Base-by-base conservation (phyloP, 1,140 invertebrate species). In the Helicorthomorpha holstii region DNA sequence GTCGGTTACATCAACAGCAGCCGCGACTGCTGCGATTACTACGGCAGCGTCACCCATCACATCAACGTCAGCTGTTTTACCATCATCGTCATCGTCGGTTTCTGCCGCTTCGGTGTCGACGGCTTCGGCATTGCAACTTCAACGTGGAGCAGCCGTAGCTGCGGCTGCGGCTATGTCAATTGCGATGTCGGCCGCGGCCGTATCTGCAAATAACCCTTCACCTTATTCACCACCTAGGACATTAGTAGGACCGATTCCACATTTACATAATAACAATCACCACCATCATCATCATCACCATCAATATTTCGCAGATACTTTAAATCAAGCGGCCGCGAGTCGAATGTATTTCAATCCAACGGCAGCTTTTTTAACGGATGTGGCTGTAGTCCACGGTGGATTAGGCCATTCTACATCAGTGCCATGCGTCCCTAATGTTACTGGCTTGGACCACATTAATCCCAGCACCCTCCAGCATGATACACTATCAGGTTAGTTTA, bases 301-400 rank as follows among this genome's bases (percentile, higher is more conserved):
- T 83, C 84, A 10, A 83, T 85, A n/a, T 63, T 69, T 52, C 64
- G 67, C 26, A 65, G 72, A 55, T 64, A 66, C 50, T 64, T 73
- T 61, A 34, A 34, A 34, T 34, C 7, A 7, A 56, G 61, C 67
- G 3, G 66, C 68, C 54, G 63, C 60, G 14, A 50, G 59, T 4
- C 58, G 60, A 27, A 60, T 61, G 59, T 61, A 61, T 50, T 60
- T 60, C 51, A 59, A 55, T 29, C 34, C 56, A 16, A 48, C 57
- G 47, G 55, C 55, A 7, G 83, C 83, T 3, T 83, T 83, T 45
- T 88, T 88, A 70, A 71, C 87, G 55, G 84, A 81, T 21, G 53
- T n/a, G 46, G 53, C 55, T 49, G 27, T 25, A 19, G 51, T 56
- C 21, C 38, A 12, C 38, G 21, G 42, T 22, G 25, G 21, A 19